Evolutionary conservation across 2,113 vertebrate species (phyloP).

Genomic region (Alouatta palliata): DNA sequence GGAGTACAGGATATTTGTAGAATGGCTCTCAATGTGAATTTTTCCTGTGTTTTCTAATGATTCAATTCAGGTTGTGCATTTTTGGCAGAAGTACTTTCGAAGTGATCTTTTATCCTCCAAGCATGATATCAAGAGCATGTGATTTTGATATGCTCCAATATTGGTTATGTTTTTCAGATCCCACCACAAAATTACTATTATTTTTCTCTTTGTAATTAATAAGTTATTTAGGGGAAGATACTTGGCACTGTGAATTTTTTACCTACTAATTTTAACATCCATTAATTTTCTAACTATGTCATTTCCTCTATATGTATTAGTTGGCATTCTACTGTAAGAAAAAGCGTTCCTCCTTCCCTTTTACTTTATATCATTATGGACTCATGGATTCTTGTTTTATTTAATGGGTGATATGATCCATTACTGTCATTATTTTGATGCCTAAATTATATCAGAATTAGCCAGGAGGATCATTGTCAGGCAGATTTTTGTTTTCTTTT

Average conservation of each 20-base stretch:
- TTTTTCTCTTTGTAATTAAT: constrained; percentile 25
- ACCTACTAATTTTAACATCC: constrained; percentile 1
- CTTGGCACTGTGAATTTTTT: not conserved
- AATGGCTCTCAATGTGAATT: not conserved
- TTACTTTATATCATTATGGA: not conserved
- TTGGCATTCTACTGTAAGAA: not conserved
- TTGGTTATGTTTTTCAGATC: not conserved
- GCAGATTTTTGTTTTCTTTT: not conserved
- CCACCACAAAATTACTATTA: not conserved
- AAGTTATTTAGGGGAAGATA: not conserved
- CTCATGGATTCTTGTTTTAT: not conserved
- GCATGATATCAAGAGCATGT: not conserved
- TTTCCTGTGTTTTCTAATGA: not conserved
- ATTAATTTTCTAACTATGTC: not conserved
- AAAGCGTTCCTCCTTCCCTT: not conserved
- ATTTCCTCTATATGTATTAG: not conserved
- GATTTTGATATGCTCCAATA: not conserved
- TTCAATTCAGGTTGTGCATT: not conserved
- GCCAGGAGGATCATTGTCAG: not conserved
- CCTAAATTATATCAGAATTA: not conserved
- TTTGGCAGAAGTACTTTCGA: not conserved
- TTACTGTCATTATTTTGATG: not conserved
- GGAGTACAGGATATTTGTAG: not conserved
- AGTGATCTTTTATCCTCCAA: not conserved
- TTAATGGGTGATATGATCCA: not conserved